These are phyloP conservation scores for Onychostruthus taczanowskii DNA, from an alignment of 2,113 vertebrate species.

Conservation along the genomic window DNA sequence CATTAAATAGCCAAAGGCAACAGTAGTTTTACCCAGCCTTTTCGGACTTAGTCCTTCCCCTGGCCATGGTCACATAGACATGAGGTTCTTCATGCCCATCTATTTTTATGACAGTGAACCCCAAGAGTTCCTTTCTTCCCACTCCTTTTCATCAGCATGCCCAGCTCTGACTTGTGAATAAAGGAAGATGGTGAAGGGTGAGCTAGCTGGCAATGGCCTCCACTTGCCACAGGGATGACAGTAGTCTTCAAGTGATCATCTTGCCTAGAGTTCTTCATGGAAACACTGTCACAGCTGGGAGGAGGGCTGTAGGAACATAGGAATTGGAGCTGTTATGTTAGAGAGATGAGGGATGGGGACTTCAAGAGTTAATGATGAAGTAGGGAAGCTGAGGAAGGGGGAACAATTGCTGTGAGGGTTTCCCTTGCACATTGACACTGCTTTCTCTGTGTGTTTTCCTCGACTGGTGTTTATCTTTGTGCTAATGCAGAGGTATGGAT, in stretches of 20 bases:
- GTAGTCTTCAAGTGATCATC: background rate
- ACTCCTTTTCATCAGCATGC: background rate
- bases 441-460: background rate
- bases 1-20: background rate
- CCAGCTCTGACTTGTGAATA: background rate
- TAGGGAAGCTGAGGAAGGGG: background rate
- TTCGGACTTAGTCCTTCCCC: background rate
- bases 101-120: background rate
- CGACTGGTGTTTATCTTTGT: background rate
- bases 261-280: background rate
- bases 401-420: background rate
- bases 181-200: background rate
- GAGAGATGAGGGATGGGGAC: background rate
- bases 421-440: fast-evolving
- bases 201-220: background rate
- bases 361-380: background rate
- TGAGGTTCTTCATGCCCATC: background rate
- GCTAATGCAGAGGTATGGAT: background rate
- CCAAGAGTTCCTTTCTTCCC: background rate
- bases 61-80: fast-evolving
- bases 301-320: background rate
- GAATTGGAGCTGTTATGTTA: background rate
- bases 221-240: background rate
- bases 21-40: background rate
- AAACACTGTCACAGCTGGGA: background rate